A percentile compares a stretch with the other conserved stretches of the same genome.
Evolutionary conservation across 2,797 vertebrate genomes (phyloP).

Genomic region (Microctenopoma stevenorrisi): DNA sequence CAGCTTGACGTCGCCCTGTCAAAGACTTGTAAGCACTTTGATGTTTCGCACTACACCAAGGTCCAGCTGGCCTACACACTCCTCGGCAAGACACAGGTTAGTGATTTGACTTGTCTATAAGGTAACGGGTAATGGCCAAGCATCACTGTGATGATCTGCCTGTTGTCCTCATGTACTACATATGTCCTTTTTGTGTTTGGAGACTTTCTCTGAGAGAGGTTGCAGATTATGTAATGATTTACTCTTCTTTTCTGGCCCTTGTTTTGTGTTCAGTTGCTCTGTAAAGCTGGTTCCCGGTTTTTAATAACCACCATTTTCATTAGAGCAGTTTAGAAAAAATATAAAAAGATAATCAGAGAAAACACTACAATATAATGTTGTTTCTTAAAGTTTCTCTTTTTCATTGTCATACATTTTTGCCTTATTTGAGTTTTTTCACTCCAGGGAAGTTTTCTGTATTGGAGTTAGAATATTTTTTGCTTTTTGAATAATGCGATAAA

Average conservation of each 20-base stretch:
- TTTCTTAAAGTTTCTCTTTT: not conserved
- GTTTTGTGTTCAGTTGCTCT: not conserved
- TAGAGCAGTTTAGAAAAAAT: not conserved
- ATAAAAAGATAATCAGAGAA: not conserved
- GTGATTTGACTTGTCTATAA: constrained; percentile 40
- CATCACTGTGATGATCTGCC: not conserved
- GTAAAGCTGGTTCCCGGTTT: not conserved
- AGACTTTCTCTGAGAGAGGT: not conserved
- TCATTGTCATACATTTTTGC: not conserved
- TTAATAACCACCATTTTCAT: not conserved
- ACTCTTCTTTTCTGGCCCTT: not conserved
- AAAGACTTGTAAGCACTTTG: constrained; percentile 99
- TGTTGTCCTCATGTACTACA: constrained; percentile 3
- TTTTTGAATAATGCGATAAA: constrained; percentile 4
- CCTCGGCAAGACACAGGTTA: constrained; percentile 98
- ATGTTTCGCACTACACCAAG: constrained; percentile 95
- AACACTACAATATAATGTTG: not conserved
- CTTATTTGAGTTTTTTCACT: constrained; percentile 1
- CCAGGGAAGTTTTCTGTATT: not conserved
- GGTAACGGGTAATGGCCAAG: constrained; percentile 1
- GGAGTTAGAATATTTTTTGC: constrained; percentile 10
- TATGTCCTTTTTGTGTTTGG: not conserved
- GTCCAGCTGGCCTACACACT: constrained; percentile 96
- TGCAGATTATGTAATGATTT: not conserved
- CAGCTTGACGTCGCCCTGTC: constrained; percentile 96